These are phyloP conservation scores for Ascidia mentula DNA, from an alignment of 23 tunicate genomes.

Conservation along the genomic window DNA sequence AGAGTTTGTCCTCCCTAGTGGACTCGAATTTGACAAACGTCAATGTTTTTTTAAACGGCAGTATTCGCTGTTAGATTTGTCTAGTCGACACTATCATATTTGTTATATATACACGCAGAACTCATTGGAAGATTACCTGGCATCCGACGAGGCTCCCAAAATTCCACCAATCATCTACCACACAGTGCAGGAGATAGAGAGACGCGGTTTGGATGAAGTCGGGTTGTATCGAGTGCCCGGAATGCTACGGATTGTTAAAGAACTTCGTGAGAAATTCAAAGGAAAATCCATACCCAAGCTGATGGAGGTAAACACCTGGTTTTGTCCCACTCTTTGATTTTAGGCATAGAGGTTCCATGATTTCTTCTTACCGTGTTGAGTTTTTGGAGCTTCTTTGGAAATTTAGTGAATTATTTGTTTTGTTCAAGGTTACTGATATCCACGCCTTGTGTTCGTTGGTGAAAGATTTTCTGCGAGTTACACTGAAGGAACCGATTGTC, in stretches of 20 bases:
- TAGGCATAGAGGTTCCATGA: too few species aligned
- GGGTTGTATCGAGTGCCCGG: constrained; percentile 86
- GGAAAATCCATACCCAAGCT: constrained; percentile 68
- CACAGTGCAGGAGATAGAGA: constrained; percentile 88
- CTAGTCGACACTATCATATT: too few species aligned
- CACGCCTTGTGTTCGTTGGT: constrained; percentile 90
- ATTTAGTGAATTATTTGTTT: neutral
- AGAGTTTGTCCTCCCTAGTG: too few species aligned
- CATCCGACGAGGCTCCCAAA: constrained; percentile 60
- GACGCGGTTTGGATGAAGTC: constrained; percentile 65
- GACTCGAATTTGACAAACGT: too few species aligned
- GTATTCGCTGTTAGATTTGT: too few species aligned
- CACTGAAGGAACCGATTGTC: constrained; percentile 70
- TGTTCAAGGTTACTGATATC: constrained; percentile 44
- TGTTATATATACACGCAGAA: constrained; percentile 5
- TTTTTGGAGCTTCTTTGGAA: neutral
- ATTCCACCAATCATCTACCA: constrained; percentile 90
- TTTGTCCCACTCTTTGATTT: too few species aligned
- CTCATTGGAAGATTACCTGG: constrained; percentile 55
- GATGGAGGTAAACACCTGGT: too few species aligned
- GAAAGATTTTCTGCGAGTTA: constrained; percentile 79
- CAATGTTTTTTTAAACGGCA: too few species aligned
- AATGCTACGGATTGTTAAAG: constrained; percentile 64
- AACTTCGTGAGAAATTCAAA: constrained; percentile 70
- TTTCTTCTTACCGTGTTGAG: too few species aligned